Conservation (phyloP, 2,888 invertebrate genomes). For the Scaptomyza polygonia region DNA sequence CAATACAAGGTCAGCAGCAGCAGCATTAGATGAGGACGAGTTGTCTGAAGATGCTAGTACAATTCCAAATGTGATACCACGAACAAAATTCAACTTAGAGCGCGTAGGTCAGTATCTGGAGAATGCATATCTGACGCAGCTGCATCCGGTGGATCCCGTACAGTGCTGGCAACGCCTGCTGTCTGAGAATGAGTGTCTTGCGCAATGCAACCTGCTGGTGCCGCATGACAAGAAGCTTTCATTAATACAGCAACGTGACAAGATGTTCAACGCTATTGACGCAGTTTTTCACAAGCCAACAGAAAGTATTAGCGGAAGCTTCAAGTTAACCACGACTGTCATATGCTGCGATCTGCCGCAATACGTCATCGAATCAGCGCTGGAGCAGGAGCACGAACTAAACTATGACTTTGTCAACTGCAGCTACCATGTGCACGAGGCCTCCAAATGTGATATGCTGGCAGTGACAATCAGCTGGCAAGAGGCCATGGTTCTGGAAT, state of each 20-base stretch:
- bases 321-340: slow-evolving; percentile 86
- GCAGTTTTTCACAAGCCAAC: slow-evolving; percentile 89
- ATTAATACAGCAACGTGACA: slow-evolving; percentile 91
- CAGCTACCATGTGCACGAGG: slow-evolving; percentile 78
- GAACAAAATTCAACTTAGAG: slow-evolving; percentile 91
- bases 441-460: slow-evolving; percentile 73
- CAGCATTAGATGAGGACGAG: slow-evolving; percentile 15
- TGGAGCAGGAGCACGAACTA: slow-evolving; percentile 28
- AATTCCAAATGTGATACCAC: slow-evolving; percentile 48
- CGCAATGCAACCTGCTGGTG: slow-evolving; percentile 89
- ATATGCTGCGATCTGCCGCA: slow-evolving; percentile 83
- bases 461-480: slow-evolving; percentile 73
- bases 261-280: slow-evolving; percentile 88
- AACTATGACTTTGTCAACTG: slow-evolving; percentile 64
- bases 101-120: slow-evolving; percentile 95
- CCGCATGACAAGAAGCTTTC: slow-evolving; percentile 91
- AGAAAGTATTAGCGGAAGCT: slow-evolving; percentile 87
- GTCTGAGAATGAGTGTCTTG: slow-evolving; percentile 89
- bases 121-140: slow-evolving; percentile 89
- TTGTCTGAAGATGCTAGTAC: slow-evolving; percentile 1
- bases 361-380: slow-evolving; percentile 21
- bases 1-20: background rate
- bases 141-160: slow-evolving; percentile 87
- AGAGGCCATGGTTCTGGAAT: slow-evolving; percentile 82
- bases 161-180: slow-evolving; percentile 93